These are phyloP conservation scores for Thymelicus lineola DNA, from an alignment of 2,888 invertebrate species.

Conservation along the genomic window DNA sequence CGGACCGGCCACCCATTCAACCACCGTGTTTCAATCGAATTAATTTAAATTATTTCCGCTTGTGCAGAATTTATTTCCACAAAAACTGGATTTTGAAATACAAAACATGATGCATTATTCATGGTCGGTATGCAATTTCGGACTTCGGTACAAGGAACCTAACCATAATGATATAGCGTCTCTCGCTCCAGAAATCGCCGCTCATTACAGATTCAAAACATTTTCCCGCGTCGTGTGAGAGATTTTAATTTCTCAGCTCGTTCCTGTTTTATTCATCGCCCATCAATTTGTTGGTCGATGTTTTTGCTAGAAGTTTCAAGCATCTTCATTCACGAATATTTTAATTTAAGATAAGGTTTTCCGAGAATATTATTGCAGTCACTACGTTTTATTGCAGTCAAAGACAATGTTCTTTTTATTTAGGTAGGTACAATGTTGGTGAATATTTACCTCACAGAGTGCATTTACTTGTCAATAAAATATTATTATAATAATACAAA, in stretches of 20 bases:
- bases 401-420: too few relatives aligned
- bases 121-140: constrained; percentile 20
- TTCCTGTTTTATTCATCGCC: constrained; percentile 38
- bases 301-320: constrained; percentile 3
- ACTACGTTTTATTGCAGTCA: too few relatives aligned
- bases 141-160: constrained; percentile 7
- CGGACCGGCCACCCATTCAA: constrained; percentile 43
- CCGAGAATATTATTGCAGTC: neutral
- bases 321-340: constrained; percentile 22
- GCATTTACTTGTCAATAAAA: too few relatives aligned
- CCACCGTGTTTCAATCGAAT: constrained; percentile 42
- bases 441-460: too few relatives aligned
- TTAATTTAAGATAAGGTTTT: neutral
- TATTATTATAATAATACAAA: too few relatives aligned
- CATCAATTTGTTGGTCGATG: constrained; percentile 27
- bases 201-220: constrained; percentile 29
- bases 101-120: constrained; percentile 40
- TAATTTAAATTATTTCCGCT: constrained; percentile 49
- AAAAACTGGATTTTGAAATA: constrained; percentile 44
- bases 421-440: too few relatives aligned
- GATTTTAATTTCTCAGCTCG: constrained; percentile 44
- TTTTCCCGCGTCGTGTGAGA: constrained; percentile 42
- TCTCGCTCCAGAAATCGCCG: constrained; percentile 10
- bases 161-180: neutral
- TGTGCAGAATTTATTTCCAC: constrained; percentile 42